Percentiles rank a stretch among this genome's conserved stretches.
Evolutionary conservation across 2,888 invertebrate species (phyloP).

Genomic region (Therioaphis trifolii): DNA sequence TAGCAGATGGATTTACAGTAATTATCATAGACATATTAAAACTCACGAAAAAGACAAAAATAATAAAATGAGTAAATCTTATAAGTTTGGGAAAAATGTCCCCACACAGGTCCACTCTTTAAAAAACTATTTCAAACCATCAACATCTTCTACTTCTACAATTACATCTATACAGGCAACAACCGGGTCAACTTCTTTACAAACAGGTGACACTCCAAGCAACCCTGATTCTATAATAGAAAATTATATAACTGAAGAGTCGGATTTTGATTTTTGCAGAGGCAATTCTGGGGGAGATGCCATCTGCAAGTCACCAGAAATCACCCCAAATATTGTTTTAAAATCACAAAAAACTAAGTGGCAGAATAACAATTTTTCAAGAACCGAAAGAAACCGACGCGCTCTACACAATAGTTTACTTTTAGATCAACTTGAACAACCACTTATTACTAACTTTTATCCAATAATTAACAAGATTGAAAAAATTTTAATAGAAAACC

Average conservation of each 20-base stretch:
- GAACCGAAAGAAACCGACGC: neutral
- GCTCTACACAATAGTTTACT: neutral
- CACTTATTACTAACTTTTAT: neutral
- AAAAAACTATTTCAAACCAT: too few species aligned
- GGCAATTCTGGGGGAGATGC: neutral
- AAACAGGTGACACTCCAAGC: neutral
- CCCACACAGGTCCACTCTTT: too few species aligned
- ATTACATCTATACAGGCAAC: too few species aligned
- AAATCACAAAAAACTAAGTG: neutral
- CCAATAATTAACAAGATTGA: neutral
- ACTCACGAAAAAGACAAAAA: too few species aligned
- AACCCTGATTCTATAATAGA: neutral
- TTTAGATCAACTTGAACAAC: neutral
- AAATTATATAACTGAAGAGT: neutral
- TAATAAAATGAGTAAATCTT: too few species aligned
- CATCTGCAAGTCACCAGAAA: neutral
- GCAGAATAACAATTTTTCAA: neutral
- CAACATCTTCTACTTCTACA: too few species aligned
- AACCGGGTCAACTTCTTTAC: too few species aligned
- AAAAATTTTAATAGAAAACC: neutral
- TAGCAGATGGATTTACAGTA: constrained; percentile 4
- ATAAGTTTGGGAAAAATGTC: too few species aligned
- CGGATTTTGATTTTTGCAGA: neutral
- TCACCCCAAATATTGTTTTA: neutral
- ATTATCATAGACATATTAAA: neutral